phyloP scores from a whole-genome alignment of 2,888 invertebrate genomes.

The Iselma pallidipennis region DNA sequence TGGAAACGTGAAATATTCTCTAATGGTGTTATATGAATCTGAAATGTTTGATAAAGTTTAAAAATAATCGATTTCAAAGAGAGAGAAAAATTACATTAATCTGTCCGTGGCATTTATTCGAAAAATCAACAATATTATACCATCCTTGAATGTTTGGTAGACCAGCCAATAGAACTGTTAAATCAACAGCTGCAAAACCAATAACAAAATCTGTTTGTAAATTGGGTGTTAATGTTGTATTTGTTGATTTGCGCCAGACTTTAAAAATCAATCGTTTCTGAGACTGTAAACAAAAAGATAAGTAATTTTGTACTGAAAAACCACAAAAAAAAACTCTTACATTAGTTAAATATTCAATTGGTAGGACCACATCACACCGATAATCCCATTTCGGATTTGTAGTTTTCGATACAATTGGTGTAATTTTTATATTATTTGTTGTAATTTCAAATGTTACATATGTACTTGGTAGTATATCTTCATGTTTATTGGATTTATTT shows the following conservation, averaged over 20 bases:
- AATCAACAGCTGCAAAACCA: constrained; percentile 64
- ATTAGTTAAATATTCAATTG: constrained; percentile 58
- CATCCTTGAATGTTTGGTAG: constrained; percentile 63
- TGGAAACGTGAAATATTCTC: constrained; percentile 52
- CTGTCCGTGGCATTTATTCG: constrained; percentile 63
- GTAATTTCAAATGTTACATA: constrained; percentile 65
- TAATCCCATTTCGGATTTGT: constrained; percentile 63
- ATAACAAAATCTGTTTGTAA: constrained; percentile 63
- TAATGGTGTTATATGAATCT: constrained; percentile 61
- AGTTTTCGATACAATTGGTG: constrained; percentile 59
- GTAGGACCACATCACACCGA: constrained; percentile 57
- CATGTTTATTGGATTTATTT: constrained; percentile 41
- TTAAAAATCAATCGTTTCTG: constrained; percentile 64
- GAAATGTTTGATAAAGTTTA: constrained; percentile 23
- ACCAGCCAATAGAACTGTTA: constrained; percentile 59
- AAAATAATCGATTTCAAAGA: constrained; percentile 2
- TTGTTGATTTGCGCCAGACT: constrained; percentile 62
- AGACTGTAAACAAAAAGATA: constrained; percentile 52
- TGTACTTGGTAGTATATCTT: constrained; percentile 61
- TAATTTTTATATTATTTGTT: constrained; percentile 50
- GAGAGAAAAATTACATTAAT: constrained; percentile 58
- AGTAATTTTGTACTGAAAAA: constrained; percentile 4
- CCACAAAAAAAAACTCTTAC: constrained; percentile 54
- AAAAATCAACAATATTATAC: constrained; percentile 67
- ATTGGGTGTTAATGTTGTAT: constrained; percentile 56